These are phyloP conservation scores for Stegastes partitus DNA, from an alignment of 2,113 vertebrate genomes.

Conservation along the genomic window DNA sequence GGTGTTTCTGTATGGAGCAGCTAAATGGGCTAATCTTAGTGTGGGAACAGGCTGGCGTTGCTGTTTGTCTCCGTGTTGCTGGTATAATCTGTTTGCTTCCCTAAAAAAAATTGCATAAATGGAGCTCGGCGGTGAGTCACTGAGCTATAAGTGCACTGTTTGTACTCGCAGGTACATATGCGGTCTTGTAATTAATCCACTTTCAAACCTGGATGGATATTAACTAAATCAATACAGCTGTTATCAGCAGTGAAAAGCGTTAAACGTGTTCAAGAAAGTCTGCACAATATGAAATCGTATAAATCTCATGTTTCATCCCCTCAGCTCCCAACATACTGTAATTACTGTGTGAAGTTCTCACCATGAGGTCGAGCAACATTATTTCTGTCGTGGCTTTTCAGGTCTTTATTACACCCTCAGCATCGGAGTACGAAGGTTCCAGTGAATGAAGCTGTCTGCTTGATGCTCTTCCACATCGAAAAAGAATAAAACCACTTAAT, in stretches of 20 bases:
- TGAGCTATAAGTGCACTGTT: not conserved
- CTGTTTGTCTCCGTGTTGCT: conserved; percentile 13
- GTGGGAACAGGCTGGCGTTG: conserved; percentile 4
- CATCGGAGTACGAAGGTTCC: no score
- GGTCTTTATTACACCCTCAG: no score
- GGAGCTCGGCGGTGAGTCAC: conserved; percentile 23
- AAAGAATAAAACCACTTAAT: no score
- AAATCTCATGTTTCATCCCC: not conserved
- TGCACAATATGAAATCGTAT: not conserved
- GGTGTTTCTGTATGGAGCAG: conserved; percentile 13
- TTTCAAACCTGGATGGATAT: not conserved
- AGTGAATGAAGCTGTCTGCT: no score
- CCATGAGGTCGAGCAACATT: not conserved
- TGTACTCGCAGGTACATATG: not conserved
- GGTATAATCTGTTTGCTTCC: conserved; percentile 34
- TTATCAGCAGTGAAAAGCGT: no score
- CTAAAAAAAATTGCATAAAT: conserved; percentile 33
- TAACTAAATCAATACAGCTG: no score
- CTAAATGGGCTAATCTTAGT: conserved; percentile 43
- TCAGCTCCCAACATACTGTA: not conserved
- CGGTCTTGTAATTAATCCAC: not conserved
- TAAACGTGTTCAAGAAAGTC: no score
- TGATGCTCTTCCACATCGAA: no score
- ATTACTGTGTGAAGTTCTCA: not conserved
- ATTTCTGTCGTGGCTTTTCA: no score